Evolutionary conservation across 1,140 invertebrate genomes (phyloP).

Genomic region (Hetaerina americana): DNA sequence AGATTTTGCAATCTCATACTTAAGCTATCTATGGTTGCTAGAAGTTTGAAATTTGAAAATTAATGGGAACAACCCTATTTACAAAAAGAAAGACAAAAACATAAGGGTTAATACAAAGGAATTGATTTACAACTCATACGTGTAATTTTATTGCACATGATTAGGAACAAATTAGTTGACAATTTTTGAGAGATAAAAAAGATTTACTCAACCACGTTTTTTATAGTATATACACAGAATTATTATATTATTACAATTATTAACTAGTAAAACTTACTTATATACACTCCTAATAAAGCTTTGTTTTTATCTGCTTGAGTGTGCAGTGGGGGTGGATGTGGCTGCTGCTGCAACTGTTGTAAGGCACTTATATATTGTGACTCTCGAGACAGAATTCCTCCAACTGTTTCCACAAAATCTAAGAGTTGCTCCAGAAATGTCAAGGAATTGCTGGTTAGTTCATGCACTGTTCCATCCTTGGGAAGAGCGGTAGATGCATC

Average conservation of each 20-base stretch:
- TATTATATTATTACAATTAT: conserved; percentile 11
- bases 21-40: no score
- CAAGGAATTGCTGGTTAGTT: conserved; percentile 84
- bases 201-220: background rate
- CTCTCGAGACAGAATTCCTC: conserved; percentile 46
- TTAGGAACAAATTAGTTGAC: no score
- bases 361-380: conserved; percentile 30
- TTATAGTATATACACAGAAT: conserved; percentile 3
- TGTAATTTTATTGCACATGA: no score
- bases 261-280: conserved; percentile 38
- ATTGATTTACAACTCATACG: no score
- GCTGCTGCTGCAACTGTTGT: conserved; percentile 29
- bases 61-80: no score
- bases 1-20: no score
- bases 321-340: background rate
- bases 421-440: conserved; percentile 75
- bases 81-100: no score
- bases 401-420: conserved; percentile 63
- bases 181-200: no score
- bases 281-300: conserved; percentile 58
- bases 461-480: conserved; percentile 91
- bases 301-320: conserved; percentile 35
- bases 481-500: conserved; percentile 74
- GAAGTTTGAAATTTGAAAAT: no score
- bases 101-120: no score